A percentile compares a stretch with the other conserved stretches of the same genome.
phyloP scores from a whole-genome alignment of 2,113 vertebrate genomes.

The Daboia siamensis region DNA sequence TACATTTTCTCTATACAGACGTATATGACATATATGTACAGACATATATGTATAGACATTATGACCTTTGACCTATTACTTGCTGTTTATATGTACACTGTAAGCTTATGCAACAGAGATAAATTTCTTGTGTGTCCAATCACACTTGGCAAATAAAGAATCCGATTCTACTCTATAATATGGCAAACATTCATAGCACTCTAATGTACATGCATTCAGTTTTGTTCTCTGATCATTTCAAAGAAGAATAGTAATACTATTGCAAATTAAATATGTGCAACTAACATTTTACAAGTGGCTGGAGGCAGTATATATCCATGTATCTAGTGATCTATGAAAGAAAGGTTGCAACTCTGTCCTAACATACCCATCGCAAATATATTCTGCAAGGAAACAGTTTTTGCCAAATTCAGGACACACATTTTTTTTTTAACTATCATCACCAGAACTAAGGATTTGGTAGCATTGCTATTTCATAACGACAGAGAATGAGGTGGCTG shows the following conservation, averaged over 20 bases:
- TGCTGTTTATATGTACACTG: neutral
- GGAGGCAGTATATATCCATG: constrained; percentile 16
- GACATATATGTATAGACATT: neutral
- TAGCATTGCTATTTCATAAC: neutral
- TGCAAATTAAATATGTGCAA: constrained; percentile 21
- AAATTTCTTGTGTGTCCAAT: neutral
- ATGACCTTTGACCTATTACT: neutral
- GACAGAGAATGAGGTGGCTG: no score
- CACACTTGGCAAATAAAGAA: neutral
- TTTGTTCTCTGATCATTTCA: constrained; percentile 50
- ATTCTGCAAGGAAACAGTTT: neutral
- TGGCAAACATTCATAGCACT: constrained; percentile 78
- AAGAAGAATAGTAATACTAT: constrained; percentile 22
- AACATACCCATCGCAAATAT: neutral
- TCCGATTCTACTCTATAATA: constrained; percentile 63
- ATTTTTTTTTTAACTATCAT: neutral
- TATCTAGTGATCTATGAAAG: neutral
- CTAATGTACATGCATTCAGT: constrained; percentile 68
- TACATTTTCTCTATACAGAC: constrained; percentile 73
- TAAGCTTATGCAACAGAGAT: neutral
- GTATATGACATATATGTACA: neutral
- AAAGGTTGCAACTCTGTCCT: neutral
- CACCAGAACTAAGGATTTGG: neutral
- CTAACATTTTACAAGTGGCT: constrained; percentile 17
- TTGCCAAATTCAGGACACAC: neutral